phyloP scores from a whole-genome alignment of 2,797 vertebrate species.

The Anisognathus igniventris region DNA sequence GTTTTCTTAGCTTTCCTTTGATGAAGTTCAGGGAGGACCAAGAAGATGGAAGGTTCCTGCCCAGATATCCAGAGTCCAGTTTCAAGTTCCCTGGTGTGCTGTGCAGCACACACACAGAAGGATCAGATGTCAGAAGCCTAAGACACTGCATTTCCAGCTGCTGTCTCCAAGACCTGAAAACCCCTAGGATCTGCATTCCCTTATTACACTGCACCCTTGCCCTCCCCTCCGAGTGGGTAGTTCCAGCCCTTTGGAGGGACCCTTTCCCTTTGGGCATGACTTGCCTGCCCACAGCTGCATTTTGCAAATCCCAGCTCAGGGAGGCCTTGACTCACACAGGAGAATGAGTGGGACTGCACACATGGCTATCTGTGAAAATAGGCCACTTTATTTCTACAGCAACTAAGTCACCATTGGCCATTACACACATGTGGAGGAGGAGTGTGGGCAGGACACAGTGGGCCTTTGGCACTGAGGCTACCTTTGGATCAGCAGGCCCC shows the following conservation, averaged over 20 bases:
- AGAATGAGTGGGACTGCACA: not conserved
- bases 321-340: not conserved
- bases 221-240: not conserved
- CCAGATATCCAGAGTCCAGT: not conserved
- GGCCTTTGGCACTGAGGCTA: not conserved
- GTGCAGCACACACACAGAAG: not conserved
- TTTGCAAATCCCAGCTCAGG: not conserved
- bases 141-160: not conserved
- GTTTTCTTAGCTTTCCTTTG: not conserved
- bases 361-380: not conserved
- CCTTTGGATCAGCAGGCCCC: not conserved
- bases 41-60: not conserved
- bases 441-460: not conserved
- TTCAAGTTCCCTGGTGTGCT: not conserved
- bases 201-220: not conserved
- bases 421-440: rapidly evolving
- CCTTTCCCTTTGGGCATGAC: not conserved
- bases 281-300: not conserved
- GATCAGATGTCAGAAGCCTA: not conserved
- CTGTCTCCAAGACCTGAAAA: too few species aligned
- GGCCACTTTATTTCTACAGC: not conserved
- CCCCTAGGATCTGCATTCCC: not conserved
- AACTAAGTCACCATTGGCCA: not conserved
- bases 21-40: not conserved
- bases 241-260: not conserved